Conservation (phyloP, 2,797 vertebrate genomes). For the Aplochiton taeniatus region DNA sequence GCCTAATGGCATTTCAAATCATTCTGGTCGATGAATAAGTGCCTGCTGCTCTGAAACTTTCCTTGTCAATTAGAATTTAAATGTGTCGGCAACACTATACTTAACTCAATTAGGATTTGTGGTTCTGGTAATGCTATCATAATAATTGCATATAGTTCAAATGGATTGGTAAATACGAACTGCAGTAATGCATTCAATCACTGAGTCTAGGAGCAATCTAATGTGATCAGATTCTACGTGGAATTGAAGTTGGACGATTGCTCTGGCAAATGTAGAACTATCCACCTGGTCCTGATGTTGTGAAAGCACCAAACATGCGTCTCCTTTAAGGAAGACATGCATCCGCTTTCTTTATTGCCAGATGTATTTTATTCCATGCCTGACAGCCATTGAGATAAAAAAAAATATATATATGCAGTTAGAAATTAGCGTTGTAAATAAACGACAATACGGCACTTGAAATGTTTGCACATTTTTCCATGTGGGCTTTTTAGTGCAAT, state of each 20-base stretch:
- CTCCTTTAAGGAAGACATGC: slow-evolving; percentile 55
- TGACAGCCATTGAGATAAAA: background rate
- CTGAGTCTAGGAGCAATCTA: slow-evolving; percentile 29
- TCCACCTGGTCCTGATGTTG: slow-evolving; percentile 58
- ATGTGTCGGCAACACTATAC: too few species aligned
- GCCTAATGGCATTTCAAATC: too few species aligned
- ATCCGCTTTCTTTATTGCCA: slow-evolving; percentile 36
- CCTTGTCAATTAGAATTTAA: too few species aligned
- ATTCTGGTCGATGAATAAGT: too few species aligned
- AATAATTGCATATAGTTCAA: too few species aligned
- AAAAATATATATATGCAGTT: background rate
- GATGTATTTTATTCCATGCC: too few species aligned
- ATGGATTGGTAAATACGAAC: too few species aligned
- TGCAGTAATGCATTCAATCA: too few species aligned
- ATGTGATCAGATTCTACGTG: slow-evolving; percentile 36
- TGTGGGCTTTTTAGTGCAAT: slow-evolving; percentile 32
- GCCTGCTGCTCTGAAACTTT: too few species aligned
- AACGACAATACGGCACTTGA: background rate
- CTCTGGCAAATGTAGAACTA: slow-evolving; percentile 14
- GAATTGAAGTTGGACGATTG: slow-evolving; percentile 34
- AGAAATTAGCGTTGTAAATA: background rate
- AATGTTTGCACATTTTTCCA: background rate
- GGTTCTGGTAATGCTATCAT: too few species aligned
- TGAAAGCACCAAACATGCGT: slow-evolving; percentile 34
- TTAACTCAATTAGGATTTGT: too few species aligned